Evolutionary conservation across 2,888 invertebrate genomes (phyloP).

Genomic region (Nomada ruficornis): DNA sequence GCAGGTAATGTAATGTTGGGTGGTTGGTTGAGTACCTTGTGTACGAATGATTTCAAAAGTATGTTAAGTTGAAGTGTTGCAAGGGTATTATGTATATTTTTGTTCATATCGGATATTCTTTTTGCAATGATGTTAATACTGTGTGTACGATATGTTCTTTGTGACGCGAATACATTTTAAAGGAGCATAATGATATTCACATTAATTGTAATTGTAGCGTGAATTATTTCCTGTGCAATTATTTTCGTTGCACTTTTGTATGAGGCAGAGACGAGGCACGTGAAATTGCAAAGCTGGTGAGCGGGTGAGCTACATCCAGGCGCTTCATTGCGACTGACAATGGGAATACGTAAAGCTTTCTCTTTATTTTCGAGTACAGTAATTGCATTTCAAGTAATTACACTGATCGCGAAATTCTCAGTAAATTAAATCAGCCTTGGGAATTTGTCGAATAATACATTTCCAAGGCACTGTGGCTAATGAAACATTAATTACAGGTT

Average conservation of each 20-base stretch:
- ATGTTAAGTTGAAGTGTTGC: no score
- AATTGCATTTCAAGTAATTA: not conserved
- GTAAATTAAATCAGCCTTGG: not conserved
- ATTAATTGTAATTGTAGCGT: not conserved
- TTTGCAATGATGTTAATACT: no score
- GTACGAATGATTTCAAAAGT: no score
- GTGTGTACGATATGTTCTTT: no score
- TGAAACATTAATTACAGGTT: not conserved
- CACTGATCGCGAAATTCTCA: not conserved
- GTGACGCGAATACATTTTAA: no score
- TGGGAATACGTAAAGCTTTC: not conserved
- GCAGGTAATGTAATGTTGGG: not conserved
- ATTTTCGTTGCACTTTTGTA: not conserved
- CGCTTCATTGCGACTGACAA: not conserved
- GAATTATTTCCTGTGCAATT: not conserved
- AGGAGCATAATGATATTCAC: no score
- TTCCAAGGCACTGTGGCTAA: not conserved
- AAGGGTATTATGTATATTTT: no score
- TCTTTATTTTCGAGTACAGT: not conserved
- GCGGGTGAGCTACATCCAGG: slow-evolving; percentile 53
- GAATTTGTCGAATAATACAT: no score
- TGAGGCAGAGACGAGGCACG: slow-evolving; percentile 17
- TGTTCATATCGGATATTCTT: no score
- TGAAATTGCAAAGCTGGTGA: slow-evolving; percentile 49
- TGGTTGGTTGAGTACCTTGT: not conserved